Conservation (phyloP, 2,888 invertebrate species). For the Meganola albula region DNA sequence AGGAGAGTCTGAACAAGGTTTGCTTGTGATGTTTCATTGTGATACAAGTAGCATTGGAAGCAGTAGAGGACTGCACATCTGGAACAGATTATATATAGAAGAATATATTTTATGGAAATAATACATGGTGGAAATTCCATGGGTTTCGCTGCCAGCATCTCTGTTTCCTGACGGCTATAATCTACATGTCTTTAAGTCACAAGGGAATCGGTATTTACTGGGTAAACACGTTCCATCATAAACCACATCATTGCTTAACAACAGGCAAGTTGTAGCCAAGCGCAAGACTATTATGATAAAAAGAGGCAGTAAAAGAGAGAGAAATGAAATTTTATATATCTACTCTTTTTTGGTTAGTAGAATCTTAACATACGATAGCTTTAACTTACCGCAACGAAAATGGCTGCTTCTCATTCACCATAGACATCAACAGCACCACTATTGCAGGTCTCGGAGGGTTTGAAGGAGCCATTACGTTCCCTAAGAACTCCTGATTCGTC, state of each 20-base stretch:
- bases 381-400: constrained; percentile 79
- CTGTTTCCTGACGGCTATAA: too few species aligned
- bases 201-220: too few species aligned
- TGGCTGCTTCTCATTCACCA: constrained; percentile 99
- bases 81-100: too few species aligned
- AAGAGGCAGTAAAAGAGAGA: neutral
- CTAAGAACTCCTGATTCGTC: constrained; percentile 94
- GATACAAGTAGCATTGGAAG: constrained; percentile 96
- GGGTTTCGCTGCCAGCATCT: too few species aligned
- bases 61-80: constrained; percentile 98
- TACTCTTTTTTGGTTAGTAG: neutral
- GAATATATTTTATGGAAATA: too few species aligned
- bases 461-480: constrained; percentile 93
- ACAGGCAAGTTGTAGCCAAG: too few species aligned
- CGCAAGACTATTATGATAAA: neutral
- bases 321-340: neutral
- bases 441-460: constrained; percentile 96
- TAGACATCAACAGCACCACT: constrained; percentile 96
- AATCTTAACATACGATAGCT: neutral
- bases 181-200: too few species aligned
- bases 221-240: too few species aligned
- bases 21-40: constrained; percentile 93
- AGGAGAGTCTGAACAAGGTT: constrained; percentile 94
- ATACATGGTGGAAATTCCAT: too few species aligned
- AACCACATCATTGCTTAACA: too few species aligned